These are phyloP conservation scores for Maccullochella peelii DNA, from an alignment of 2,113 vertebrate genomes.

Conservation along the genomic window DNA sequence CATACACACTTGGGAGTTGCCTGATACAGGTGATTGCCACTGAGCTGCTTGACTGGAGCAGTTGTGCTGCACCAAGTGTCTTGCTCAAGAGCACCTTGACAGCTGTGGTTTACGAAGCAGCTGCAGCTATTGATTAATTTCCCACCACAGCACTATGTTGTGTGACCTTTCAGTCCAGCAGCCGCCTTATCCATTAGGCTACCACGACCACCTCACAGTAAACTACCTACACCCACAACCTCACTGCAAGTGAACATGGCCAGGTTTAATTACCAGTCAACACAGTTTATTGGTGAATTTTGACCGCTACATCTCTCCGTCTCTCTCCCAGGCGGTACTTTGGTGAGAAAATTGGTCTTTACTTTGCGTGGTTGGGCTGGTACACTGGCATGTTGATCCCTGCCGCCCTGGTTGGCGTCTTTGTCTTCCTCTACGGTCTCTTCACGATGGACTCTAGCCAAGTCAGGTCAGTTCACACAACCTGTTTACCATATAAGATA, in stretches of 20 bases:
- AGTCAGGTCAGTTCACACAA: conserved; percentile 90
- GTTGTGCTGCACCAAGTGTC: conserved; percentile 24
- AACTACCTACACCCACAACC: neutral
- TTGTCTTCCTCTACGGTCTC: conserved; percentile 98
- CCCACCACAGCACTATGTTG: neutral
- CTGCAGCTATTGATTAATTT: conserved; percentile 30
- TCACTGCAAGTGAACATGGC: neutral
- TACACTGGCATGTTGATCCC: conserved; percentile 99
- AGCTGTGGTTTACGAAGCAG: conserved; percentile 25
- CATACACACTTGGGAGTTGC: conserved; percentile 7
- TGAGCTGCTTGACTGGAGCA: neutral
- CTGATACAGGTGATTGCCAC: neutral
- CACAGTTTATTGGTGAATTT: neutral
- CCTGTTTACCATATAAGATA: neutral
- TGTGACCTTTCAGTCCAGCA: conserved; percentile 19
- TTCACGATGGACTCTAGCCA: conserved; percentile 98
- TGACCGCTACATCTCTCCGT: conserved; percentile 28
- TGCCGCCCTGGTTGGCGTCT: conserved; percentile 94
- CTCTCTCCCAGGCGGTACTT: conserved; percentile 90
- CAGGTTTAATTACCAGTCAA: conserved; percentile 9
- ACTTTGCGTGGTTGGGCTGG: conserved; percentile 99
- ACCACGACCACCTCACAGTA: neutral
- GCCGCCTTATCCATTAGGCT: conserved; percentile 29
- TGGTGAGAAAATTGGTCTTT: conserved; percentile 98
- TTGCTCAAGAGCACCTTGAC: conserved; percentile 41